Conservation (phyloP, 1,140 invertebrate species). For the Acromyrmex charruanus region DNA sequence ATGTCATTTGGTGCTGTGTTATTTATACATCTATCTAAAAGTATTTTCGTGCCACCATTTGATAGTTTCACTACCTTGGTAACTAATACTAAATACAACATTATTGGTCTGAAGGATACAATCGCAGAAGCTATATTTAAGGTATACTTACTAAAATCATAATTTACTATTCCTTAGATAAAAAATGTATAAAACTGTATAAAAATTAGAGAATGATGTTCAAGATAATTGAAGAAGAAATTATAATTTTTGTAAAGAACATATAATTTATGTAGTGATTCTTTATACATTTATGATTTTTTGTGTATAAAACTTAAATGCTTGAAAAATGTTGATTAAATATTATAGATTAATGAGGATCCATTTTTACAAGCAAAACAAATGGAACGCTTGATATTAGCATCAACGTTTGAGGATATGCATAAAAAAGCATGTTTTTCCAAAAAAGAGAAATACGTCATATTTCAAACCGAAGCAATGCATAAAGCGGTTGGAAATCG, state of each 20-base stretch:
- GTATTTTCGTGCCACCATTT: constrained; percentile 32
- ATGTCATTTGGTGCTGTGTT: constrained; percentile 49
- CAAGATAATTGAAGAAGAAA: too few species aligned
- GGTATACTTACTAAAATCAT: not conserved
- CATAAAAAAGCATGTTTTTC: not conserved
- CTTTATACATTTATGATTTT: not conserved
- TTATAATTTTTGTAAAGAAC: too few species aligned
- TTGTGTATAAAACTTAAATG: not conserved
- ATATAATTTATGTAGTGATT: too few species aligned
- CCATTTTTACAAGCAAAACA: not conserved
- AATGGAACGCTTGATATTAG: not conserved
- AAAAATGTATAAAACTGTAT: too few species aligned
- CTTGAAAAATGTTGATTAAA: not conserved
- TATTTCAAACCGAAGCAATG: not conserved
- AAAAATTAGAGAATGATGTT: too few species aligned
- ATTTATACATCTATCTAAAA: constrained; percentile 59
- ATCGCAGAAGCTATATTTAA: not conserved
- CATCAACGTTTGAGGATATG: not conserved
- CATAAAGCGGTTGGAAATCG: not conserved
- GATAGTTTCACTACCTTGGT: not conserved
- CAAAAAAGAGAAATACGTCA: not conserved
- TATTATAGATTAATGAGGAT: not conserved
- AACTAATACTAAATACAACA: constrained; percentile 37
- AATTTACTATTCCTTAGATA: too few species aligned
- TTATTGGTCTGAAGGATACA: constrained; percentile 33